Evolutionary conservation across 2,797 vertebrate genomes (phyloP), one percentile per base, ranked within the genome.

Genomic region (Myotis vivesi): DNA sequence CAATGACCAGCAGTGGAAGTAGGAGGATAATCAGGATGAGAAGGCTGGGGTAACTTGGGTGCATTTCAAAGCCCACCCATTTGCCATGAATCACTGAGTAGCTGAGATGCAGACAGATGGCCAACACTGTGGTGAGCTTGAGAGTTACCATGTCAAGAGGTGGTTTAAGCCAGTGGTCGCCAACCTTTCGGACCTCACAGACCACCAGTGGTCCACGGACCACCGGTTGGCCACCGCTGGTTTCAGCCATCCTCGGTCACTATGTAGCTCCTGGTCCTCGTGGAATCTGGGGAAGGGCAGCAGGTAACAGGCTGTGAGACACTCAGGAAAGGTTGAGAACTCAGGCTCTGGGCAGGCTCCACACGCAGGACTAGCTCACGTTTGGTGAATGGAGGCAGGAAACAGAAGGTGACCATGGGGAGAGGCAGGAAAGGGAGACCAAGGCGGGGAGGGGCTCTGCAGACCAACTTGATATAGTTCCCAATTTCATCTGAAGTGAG

Each of bases 291-390:
- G 17, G 55, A 55, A 17, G 1, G 20, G 12, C 71, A 25, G 36
- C 6, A 17, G 16, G 25, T 33, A 8, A 38, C 12, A 86, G 83
- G 71, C 19, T 17, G 9, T 22, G 86, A 75, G 49, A 28, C 23
- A 22, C 30, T 62, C 19, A 15, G 7, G 9, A 25, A 2, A 51
- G 8, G 28, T 23, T 1, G 0, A 28, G 28, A 69, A 0, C 6
- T 68, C 17, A 62, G 22, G 30, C 55, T 44, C 41, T 23, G 25
- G 41, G 22, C 10, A 49, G 6, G 7, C 8, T 17, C 33, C 3
- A 1, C 20, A 20, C 1, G 13, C 41, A 57, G 83, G 4, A 16
- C 59, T 30, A 49, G 73, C 68, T 10, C 5, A 1, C 19, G 28
- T 72, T 30, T 33, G 12, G 28, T 46, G n/a, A 64, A 44, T 5